Evolutionary conservation across 2,113 vertebrate genomes (phyloP), one percentile per base, ranked within the genome.

Genomic region (Salvator merianae): DNA sequence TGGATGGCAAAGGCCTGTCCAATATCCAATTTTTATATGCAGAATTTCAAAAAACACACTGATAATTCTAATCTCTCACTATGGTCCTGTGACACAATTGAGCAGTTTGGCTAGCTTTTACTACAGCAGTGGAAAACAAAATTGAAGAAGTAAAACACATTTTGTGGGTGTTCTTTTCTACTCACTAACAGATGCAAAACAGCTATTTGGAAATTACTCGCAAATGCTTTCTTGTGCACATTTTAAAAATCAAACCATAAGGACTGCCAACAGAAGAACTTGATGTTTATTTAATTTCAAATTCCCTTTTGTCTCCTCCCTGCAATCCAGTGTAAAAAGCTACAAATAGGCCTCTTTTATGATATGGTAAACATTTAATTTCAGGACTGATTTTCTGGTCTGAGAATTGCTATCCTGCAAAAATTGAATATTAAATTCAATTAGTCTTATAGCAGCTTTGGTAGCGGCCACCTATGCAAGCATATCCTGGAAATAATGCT

Each of bases 201-300:
- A 95, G 92, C 88, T 90, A 93, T 94, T 93, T 93, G 91, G 90
- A 94, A 95, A 93, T 92, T 91, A 95, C 91, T 94, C 93, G 92
- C 91, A 95, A 95, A 93, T 93, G 94, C 87, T 83, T 91, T 90
- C 90, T 82, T 84, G 81, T 78, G 36, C 59, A 85, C 85, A 63
- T n/a, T 63, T n/a, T 14, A 83, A 90, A 74, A 86, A 88, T 80
- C 53, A 91, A 36, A 84, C n/a, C 75, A 74, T 79, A 89, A 91
- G 90, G 92, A 40, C 89, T 92, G 94, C 93, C 92, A 95, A 90
- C 76, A 90, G 86, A 92, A 92, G 76, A 89, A 93, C 92, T 92
- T 80, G 88, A 81, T 89, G 88, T 93, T 93, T 92, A 90, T 88
- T 92, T 91, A 89, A 92, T 94, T 93, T 90, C 86, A 90, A 87